Evolutionary conservation across 1,140 invertebrate genomes (phyloP).

Genomic region (Bradysia coprophila): DNA sequence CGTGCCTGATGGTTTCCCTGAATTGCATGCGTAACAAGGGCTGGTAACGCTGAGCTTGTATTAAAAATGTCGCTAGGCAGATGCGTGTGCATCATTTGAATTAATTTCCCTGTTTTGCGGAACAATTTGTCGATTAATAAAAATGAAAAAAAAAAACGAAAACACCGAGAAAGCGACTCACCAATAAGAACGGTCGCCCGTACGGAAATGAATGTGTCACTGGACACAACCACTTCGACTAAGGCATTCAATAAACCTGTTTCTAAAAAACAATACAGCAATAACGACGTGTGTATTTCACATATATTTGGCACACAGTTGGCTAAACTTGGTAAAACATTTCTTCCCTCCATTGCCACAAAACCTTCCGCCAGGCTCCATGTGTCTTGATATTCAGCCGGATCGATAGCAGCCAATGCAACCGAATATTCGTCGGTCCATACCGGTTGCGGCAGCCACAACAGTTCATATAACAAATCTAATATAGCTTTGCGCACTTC

Average conservation of each 20-base stretch:
- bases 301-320: slow-evolving; percentile 73
- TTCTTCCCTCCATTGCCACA: slow-evolving; percentile 70
- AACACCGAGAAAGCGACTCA: slow-evolving; percentile 7
- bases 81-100: slow-evolving; percentile 68
- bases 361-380: slow-evolving; percentile 87
- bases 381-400: slow-evolving; percentile 52
- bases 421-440: slow-evolving; percentile 84
- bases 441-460: slow-evolving; percentile 64
- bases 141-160: slow-evolving; percentile 1
- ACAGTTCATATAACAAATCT: slow-evolving; percentile 77
- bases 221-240: slow-evolving; percentile 76
- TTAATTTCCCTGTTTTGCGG: slow-evolving; percentile 40
- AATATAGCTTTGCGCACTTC: slow-evolving; percentile 84
- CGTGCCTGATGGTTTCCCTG: slow-evolving; percentile 55
- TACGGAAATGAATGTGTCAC: slow-evolving; percentile 75
- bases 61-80: slow-evolving; percentile 70
- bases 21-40: slow-evolving; percentile 59
- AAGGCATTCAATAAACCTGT: slow-evolving; percentile 73
- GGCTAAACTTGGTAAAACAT: slow-evolving; percentile 61
- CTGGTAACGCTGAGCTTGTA: slow-evolving; percentile 61
- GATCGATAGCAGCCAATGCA: slow-evolving; percentile 71
- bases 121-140: slow-evolving; percentile 2
- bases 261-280: slow-evolving; percentile 75
- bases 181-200: slow-evolving; percentile 75
- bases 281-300: slow-evolving; percentile 75